Evolutionary conservation across 2,113 vertebrate genomes (phyloP).

Genomic region (Catagonus wagneri): DNA sequence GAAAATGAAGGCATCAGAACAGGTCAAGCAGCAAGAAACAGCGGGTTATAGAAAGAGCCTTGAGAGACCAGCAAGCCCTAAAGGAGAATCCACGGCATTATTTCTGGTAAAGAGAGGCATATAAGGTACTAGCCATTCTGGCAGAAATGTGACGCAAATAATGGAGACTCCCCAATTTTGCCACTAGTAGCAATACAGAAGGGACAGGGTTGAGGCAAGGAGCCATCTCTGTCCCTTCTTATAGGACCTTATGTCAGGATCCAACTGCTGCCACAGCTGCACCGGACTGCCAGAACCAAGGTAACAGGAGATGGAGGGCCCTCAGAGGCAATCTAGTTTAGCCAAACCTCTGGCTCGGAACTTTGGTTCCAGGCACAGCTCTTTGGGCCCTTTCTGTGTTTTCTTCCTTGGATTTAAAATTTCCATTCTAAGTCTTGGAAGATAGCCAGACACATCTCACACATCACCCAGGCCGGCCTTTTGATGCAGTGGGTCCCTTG

Average conservation of each 20-base stretch:
- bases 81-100: not conserved
- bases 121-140: not conserved
- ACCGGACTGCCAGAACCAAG: rapidly evolving
- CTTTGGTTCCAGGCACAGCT: not conserved
- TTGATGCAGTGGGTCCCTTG: not conserved
- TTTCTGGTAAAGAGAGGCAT: not conserved
- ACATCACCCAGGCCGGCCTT: not conserved
- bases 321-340: not conserved
- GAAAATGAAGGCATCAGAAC: not conserved
- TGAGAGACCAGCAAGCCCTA: not conserved
- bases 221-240: not conserved
- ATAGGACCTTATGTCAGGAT: too few relatives aligned
- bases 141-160: not conserved
- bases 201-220: not conserved
- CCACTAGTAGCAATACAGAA: not conserved
- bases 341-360: not conserved
- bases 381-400: not conserved
- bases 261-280: not conserved
- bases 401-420: not conserved
- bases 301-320: not conserved
- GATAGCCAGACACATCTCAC: not conserved
- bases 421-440: not conserved
- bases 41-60: not conserved
- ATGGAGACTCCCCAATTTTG: not conserved
- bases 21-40: not conserved